Evolutionary conservation across 2,797 vertebrate genomes (phyloP).

Genomic region (Pantherophis vulpinus): DNA sequence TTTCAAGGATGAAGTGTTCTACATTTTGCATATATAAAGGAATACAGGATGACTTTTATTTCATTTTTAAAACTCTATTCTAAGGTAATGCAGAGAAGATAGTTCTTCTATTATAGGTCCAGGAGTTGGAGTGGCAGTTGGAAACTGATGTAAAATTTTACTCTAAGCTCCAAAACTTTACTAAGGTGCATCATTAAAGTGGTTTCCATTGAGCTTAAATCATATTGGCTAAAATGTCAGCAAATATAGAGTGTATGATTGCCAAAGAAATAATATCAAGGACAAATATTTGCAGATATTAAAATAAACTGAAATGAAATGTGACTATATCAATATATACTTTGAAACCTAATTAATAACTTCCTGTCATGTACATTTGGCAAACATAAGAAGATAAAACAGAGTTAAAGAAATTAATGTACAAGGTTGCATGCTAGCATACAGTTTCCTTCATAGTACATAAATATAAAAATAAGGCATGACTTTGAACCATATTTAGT

Average conservation of each 20-base stretch:
- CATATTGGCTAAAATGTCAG: neutral
- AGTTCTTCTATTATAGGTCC: neutral
- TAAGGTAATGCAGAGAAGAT: neutral
- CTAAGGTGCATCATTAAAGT: neutral
- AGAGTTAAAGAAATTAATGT: constrained; percentile 8
- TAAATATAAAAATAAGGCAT: neutral
- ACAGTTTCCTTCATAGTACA: neutral
- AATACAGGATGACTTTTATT: neutral
- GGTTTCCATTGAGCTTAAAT: neutral
- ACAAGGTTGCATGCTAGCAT: neutral
- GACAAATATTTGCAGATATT: constrained; percentile 21
- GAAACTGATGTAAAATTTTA: neutral
- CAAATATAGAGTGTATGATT: neutral
- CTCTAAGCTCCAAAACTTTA: neutral
- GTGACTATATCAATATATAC: constrained; percentile 16
- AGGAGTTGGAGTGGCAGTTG: neutral
- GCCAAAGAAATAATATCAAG: constrained; percentile 9
- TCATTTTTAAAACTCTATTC: neutral
- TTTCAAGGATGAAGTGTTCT: neutral
- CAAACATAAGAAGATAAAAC: constrained; percentile 3
- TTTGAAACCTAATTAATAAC: constrained; percentile 11
- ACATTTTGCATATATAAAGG: neutral
- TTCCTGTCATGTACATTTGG: neutral
- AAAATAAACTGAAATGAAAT: constrained; percentile 15
- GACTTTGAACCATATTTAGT: neutral